These are phyloP conservation scores for Drosophila rhopaloa DNA, from an alignment of 1,140 invertebrate species.

Conservation along the genomic window DNA sequence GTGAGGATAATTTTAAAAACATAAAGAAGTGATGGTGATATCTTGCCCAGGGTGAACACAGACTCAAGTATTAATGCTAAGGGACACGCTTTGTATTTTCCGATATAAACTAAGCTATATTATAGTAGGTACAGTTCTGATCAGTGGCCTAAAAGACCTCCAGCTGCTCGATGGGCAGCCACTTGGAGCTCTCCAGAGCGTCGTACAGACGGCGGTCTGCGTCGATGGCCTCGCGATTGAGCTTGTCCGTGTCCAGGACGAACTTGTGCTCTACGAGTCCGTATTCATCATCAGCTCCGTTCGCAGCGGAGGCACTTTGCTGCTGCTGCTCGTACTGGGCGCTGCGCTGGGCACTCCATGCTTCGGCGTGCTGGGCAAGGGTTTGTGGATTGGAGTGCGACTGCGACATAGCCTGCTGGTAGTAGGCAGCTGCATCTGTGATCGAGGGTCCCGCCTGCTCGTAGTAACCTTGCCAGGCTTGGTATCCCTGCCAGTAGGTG, in stretches of 20 bases:
- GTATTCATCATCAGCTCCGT: slow-evolving; percentile 66
- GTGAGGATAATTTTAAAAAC: not conserved
- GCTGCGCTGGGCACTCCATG: slow-evolving; percentile 78
- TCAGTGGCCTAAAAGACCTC: slow-evolving; percentile 83
- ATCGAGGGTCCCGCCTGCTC: slow-evolving; percentile 81
- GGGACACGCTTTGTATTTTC: slow-evolving; percentile 9
- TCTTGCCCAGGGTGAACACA: not conserved
- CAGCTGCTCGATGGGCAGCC: slow-evolving; percentile 88
- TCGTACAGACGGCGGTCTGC: slow-evolving; percentile 91
- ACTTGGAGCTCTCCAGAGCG: slow-evolving; percentile 92
- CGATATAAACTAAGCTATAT: not conserved
- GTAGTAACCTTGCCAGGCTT: slow-evolving; percentile 85
- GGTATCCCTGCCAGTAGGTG: slow-evolving; percentile 88
- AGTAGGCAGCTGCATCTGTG: slow-evolving; percentile 81
- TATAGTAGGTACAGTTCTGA: not conserved
- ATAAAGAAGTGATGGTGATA: not conserved
- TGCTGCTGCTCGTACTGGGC: slow-evolving; percentile 78
- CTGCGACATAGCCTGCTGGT: slow-evolving; percentile 78
- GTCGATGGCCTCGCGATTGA: slow-evolving; percentile 90
- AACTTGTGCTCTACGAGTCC: slow-evolving; percentile 89
- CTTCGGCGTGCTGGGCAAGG: slow-evolving; percentile 78
- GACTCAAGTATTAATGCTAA: not conserved
- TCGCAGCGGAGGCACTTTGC: slow-evolving; percentile 39
- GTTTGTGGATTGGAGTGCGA: slow-evolving; percentile 78
- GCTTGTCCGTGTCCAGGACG: slow-evolving; percentile 89